Evolutionary conservation across 2,888 invertebrate species (phyloP), one percentile per base, ranked within the genome.

Genomic region (Chrysolina haemoptera): DNA sequence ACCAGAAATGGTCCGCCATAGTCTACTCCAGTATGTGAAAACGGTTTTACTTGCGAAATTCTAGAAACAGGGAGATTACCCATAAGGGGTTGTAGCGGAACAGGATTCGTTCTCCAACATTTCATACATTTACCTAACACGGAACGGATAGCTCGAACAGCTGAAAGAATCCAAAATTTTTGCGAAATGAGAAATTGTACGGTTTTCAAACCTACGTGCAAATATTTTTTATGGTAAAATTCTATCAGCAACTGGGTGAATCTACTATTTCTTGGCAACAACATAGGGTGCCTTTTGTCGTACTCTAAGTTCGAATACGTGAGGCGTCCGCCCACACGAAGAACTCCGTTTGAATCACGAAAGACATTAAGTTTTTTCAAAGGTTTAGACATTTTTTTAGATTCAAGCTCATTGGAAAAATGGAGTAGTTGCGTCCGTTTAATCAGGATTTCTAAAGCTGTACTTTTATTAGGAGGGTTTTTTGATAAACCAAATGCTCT

Each of bases 1-100:
- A 74, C 63, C 10, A 70, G 27, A 68, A 73, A 76, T 12, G 78
- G 75, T 2, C 1, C n/a, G n/a, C n/a, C n/a, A n/a, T n/a, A n/a
- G n/a, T n/a, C n/a, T n/a, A n/a, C n/a, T n/a, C n/a, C n/a, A n/a
- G n/a, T n/a, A n/a, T n/a, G n/a, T n/a, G n/a, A n/a, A n/a, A n/a
- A n/a, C n/a, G n/a, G n/a, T n/a, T n/a, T n/a, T n/a, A n/a, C n/a
- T n/a, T n/a, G n/a, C n/a, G n/a, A n/a, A n/a, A n/a, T n/a, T 27
- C 27, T 27, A 27, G 1, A 27, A 27, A 27, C 27, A 5, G 5
- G 27, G 27, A 27, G 27, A 5, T 27, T 27, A 1, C 27, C 27
- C 43, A 43, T 43, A 14, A 14, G 43, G 12, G 43, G 43, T 14
- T 43, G 43, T 43, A 12, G 14, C 10, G 43, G 14, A 12, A 14